Percentiles rank a stretch among this genome's conserved stretches.
These are phyloP conservation scores for Colius striatus DNA, from an alignment of 2,113 vertebrate species.

Conservation along the genomic window DNA sequence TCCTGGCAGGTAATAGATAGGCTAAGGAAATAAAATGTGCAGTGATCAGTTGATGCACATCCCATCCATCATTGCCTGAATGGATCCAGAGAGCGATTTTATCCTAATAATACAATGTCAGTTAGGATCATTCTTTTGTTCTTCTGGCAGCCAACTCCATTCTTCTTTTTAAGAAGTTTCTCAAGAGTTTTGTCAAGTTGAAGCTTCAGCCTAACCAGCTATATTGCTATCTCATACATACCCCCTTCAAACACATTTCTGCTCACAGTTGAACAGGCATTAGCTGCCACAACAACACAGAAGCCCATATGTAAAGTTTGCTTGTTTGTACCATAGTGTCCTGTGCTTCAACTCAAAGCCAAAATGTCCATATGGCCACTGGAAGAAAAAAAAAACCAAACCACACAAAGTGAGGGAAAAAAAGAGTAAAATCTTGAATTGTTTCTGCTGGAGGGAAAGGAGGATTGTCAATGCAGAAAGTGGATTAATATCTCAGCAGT, in stretches of 20 bases:
- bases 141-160: background rate
- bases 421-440: background rate
- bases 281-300: conserved; percentile 31
- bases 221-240: background rate
- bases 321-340: conserved; percentile 40
- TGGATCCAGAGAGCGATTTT: background rate
- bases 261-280: conserved; percentile 18
- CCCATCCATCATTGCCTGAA: background rate
- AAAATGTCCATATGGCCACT: conserved; percentile 32
- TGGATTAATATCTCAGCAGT: background rate
- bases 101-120: background rate
- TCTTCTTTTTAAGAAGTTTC: background rate
- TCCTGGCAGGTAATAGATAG: background rate
- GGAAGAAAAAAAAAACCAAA: background rate
- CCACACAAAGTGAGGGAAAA: too few relatives aligned
- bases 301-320: conserved; percentile 58
- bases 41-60: background rate
- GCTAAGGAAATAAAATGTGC: background rate
- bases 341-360: conserved; percentile 38
- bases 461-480: background rate
- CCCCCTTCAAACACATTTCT: conserved; percentile 35
- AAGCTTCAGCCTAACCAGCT: background rate
- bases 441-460: background rate
- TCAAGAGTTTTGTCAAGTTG: background rate
- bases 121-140: background rate